phyloP scores from a whole-genome alignment of 2,888 invertebrate species.

The Anaspis maculata region DNA sequence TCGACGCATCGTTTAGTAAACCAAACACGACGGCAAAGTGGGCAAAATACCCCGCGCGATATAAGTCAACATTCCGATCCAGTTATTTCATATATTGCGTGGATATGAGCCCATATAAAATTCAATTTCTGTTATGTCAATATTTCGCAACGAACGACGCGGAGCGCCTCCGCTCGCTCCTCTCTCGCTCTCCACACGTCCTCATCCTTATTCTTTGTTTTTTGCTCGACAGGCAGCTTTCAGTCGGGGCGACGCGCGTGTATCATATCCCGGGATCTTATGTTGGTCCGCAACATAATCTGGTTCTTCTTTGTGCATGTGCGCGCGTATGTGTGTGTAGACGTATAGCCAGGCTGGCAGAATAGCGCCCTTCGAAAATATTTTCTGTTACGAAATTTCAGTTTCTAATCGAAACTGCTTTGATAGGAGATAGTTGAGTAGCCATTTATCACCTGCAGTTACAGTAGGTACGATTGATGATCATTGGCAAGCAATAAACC shows the following conservation, averaged over 20 bases:
- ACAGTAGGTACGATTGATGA: too few relatives aligned
- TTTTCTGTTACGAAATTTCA: too few relatives aligned
- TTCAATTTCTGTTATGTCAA: conserved; percentile 27
- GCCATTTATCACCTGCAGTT: too few relatives aligned
- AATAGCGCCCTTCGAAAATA: too few relatives aligned
- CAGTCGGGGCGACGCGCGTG: too few relatives aligned
- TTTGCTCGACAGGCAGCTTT: conserved; percentile 12
- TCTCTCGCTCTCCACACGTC: too few relatives aligned
- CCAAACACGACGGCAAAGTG: conserved; percentile 9
- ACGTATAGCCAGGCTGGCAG: too few relatives aligned
- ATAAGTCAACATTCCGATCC: conserved; percentile 20
- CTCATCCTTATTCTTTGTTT: conserved; percentile 13
- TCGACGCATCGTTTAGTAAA: conserved; percentile 6
- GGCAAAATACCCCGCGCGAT: conserved; percentile 11
- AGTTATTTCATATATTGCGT: conserved; percentile 25
- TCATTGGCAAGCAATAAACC: too few relatives aligned
- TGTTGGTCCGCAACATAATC: conserved; percentile 10
- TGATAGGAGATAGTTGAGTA: too few relatives aligned
- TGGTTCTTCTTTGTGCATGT: conserved; percentile 11
- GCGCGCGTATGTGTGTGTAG: too few relatives aligned
- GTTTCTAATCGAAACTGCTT: too few relatives aligned
- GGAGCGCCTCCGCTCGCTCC: conserved; percentile 8
- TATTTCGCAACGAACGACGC: conserved; percentile 13
- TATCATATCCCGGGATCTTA: conserved; percentile 13
- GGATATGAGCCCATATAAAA: conserved; percentile 30